Conservation (phyloP, 2,797 vertebrate genomes). For the Nannoperca australis region DNA sequence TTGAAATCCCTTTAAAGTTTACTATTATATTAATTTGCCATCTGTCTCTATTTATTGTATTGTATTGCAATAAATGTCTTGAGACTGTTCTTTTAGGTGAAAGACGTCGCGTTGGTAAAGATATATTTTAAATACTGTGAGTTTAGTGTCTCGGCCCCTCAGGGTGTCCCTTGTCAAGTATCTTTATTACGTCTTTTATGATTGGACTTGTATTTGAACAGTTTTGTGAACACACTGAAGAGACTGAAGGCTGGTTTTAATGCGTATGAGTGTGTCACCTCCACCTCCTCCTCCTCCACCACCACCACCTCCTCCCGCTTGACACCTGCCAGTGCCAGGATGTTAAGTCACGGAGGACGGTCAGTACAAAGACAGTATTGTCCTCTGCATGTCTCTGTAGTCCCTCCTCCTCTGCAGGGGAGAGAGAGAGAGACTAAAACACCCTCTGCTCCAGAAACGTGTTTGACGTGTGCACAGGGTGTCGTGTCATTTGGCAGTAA, state of each 20-base stretch:
- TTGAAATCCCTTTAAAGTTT: too few species aligned
- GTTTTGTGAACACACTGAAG: too few species aligned
- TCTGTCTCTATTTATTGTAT: too few species aligned
- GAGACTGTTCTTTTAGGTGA: too few species aligned
- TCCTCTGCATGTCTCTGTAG: constrained; percentile 21
- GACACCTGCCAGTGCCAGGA: constrained; percentile 42
- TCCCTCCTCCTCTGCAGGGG: background rate
- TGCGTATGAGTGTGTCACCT: constrained; percentile 3
- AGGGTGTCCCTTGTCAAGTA: too few species aligned
- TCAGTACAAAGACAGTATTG: constrained; percentile 56
- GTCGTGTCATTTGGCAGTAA: constrained; percentile 15
- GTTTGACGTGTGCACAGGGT: constrained; percentile 31
- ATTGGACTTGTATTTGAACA: too few species aligned
- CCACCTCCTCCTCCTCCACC: constrained; percentile 26
- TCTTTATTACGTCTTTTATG: too few species aligned
- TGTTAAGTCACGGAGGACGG: constrained; percentile 58
- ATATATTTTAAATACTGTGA: too few species aligned
- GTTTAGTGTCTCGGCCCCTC: too few species aligned
- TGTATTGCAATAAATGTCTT: too few species aligned
- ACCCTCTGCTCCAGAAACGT: constrained; percentile 13
- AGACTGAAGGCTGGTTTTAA: background rate
- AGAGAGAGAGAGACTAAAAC: constrained; percentile 15
- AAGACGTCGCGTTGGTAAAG: too few species aligned
- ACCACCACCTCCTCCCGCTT: constrained; percentile 37
- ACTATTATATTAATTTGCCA: too few species aligned